A percentile compares a stretch with the other conserved stretches of the same genome.
phyloP scores from a whole-genome alignment of 2,113 vertebrate species.

The Rissa tridactyla region DNA sequence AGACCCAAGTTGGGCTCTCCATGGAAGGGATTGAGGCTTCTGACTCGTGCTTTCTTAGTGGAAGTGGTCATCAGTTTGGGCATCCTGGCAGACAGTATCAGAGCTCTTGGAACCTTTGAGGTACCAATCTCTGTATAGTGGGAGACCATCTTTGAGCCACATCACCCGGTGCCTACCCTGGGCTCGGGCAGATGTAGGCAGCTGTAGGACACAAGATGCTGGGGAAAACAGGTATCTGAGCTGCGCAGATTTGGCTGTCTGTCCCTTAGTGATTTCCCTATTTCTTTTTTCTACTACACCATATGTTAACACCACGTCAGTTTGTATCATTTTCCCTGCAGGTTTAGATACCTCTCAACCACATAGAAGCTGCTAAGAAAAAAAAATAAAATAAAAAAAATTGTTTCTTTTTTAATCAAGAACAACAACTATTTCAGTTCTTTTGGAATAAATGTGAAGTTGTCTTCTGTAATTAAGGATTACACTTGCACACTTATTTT shows the following conservation, averaged over 20 bases:
- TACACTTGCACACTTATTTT: not conserved
- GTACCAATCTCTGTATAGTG: too few relatives aligned
- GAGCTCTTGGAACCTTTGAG: not conserved
- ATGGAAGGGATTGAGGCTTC: not conserved
- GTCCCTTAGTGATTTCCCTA: not conserved
- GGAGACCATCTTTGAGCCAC: not conserved
- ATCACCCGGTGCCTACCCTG: too few relatives aligned
- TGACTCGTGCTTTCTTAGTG: not conserved
- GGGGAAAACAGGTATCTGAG: not conserved
- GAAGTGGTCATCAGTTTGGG: not conserved
- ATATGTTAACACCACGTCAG: not conserved
- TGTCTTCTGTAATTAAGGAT: not conserved
- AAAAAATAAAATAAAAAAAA: not conserved
- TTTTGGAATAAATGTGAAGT: not conserved
- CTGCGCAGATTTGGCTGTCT: not conserved
- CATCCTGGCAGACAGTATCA: not conserved
- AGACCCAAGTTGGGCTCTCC: not conserved
- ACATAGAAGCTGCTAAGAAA: not conserved
- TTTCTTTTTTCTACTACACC: not conserved
- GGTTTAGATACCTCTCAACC: not conserved
- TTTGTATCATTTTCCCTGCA: not conserved
- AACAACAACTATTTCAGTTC: not conserved
- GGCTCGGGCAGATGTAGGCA: not conserved
- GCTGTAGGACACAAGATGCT: not conserved
- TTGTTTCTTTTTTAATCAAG: not conserved